Percentiles rank a stretch among this genome's conserved stretches.
Evolutionary conservation across 2,113 vertebrate species (phyloP).

Genomic region (Oreochromis spilurus): DNA sequence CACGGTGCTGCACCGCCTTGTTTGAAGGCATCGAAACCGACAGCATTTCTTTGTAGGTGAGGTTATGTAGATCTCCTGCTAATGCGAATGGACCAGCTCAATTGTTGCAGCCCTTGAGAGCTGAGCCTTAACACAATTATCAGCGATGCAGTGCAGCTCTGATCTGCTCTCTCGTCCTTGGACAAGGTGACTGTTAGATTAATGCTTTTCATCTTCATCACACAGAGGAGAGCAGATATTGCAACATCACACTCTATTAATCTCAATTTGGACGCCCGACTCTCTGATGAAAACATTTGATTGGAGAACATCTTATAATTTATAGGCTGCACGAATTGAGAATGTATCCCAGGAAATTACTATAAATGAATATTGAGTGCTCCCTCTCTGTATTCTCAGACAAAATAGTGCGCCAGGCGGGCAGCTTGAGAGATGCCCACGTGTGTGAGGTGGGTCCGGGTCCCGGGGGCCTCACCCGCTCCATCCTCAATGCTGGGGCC

Average conservation of each 20-base stretch:
- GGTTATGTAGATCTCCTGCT: constrained; percentile 31
- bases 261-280: constrained; percentile 31
- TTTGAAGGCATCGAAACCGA: constrained; percentile 37
- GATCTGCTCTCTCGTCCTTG: constrained; percentile 57
- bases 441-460: constrained; percentile 97
- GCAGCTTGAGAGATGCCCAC: constrained; percentile 75
- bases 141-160: constrained; percentile 59
- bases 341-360: not conserved
- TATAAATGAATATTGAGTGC: not conserved
- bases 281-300: constrained; percentile 3
- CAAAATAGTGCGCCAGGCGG: constrained; percentile 91
- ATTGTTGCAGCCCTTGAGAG: constrained; percentile 35
- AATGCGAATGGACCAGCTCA: constrained; percentile 37
- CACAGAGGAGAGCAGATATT: constrained; percentile 13
- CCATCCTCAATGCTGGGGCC: constrained; percentile 82
- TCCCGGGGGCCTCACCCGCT: constrained; percentile 91
- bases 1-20: constrained; percentile 3
- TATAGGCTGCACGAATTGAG: not conserved
- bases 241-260: constrained; percentile 30
- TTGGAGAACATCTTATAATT: not conserved
- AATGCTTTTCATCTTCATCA: constrained; percentile 45
- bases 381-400: constrained; percentile 69
- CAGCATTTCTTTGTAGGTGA: constrained; percentile 24
- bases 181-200: constrained; percentile 66
- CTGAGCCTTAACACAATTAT: constrained; percentile 57